Evolutionary conservation across 2,797 vertebrate species (phyloP).

Genomic region (Champsocephalus esox): DNA sequence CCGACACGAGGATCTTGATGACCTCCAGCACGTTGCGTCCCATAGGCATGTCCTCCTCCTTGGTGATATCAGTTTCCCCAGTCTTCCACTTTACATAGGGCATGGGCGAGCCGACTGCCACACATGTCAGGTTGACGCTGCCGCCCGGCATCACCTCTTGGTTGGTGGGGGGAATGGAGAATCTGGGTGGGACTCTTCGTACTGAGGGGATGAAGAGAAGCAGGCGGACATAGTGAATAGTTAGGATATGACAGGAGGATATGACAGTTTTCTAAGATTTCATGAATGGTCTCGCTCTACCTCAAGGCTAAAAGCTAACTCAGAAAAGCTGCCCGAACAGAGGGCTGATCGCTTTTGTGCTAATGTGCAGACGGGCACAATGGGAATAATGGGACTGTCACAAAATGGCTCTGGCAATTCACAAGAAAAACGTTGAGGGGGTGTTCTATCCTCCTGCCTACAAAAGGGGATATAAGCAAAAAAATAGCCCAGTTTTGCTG

Average conservation of each 20-base stretch:
- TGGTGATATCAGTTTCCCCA: constrained; percentile 90
- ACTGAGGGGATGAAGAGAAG: constrained; percentile 80
- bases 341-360: constrained; percentile 68
- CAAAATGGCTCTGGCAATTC: constrained; percentile 69
- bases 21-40: constrained; percentile 95
- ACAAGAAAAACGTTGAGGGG: constrained; percentile 67
- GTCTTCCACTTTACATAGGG: constrained; percentile 97
- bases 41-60: constrained; percentile 95
- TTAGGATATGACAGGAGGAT: constrained; percentile 23
- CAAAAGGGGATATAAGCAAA: constrained; percentile 70
- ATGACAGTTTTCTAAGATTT: constrained; percentile 18
- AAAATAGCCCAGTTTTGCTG: constrained; percentile 69
- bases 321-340: constrained; percentile 45
- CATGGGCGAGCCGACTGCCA: constrained; percentile 97
- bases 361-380: constrained; percentile 65
- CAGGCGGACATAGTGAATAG: constrained; percentile 27
- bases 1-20: constrained; percentile 92
- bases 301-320: constrained; percentile 43
- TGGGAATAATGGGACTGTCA: constrained; percentile 70
- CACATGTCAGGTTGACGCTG: constrained; percentile 96
- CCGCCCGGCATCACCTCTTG: constrained; percentile 98
- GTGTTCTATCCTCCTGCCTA: constrained; percentile 60
- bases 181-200: constrained; percentile 94
- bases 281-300: constrained; percentile 15
- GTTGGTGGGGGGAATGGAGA: constrained; percentile 95